Conservation (phyloP, 2,888 invertebrate species). For the Caenorhabditis wallacei region DNA sequence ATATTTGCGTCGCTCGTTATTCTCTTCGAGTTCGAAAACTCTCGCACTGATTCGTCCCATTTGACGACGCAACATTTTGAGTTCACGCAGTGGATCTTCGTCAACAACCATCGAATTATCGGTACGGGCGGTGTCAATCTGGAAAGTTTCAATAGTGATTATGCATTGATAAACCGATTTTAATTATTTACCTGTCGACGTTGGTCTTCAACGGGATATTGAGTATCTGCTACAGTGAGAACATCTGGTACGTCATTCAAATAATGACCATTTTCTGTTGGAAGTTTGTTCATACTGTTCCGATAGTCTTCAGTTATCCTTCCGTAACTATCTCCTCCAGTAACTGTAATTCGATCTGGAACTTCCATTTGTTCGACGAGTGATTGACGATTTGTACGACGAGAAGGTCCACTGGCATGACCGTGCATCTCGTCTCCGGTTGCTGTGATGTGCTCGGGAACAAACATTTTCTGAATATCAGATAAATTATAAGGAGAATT, state of each 20-base stretch:
- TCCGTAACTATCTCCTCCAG: conserved; percentile 59
- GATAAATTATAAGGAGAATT: no score
- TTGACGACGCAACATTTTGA: conserved; percentile 57
- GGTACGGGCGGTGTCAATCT: conserved; percentile 61
- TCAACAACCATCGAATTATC: conserved; percentile 65
- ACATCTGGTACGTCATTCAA: conserved; percentile 60
- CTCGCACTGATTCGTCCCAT: conserved; percentile 52
- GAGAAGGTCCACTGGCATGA: conserved; percentile 1
- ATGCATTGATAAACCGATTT: not conserved
- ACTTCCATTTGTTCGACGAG: conserved; percentile 67
- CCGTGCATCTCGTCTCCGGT: conserved; percentile 61
- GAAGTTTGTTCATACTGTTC: conserved; percentile 33
- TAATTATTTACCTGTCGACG: conserved; percentile 32
- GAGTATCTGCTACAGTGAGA: conserved; percentile 58
- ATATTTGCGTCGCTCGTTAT: conserved; percentile 44
- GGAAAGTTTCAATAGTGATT: not conserved
- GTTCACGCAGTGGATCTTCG: conserved; percentile 64
- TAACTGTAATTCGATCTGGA: conserved; percentile 61
- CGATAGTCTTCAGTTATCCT: conserved; percentile 54
- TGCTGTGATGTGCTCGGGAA: conserved; percentile 64
- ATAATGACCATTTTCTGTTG: conserved; percentile 36
- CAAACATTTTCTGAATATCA: conserved; percentile 61
- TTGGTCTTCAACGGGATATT: conserved; percentile 56
- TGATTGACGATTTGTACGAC: conserved; percentile 47
- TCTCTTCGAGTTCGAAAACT: conserved; percentile 56